Evolutionary conservation across 2,797 vertebrate genomes (phyloP).

Genomic region (Sylvia borin): DNA sequence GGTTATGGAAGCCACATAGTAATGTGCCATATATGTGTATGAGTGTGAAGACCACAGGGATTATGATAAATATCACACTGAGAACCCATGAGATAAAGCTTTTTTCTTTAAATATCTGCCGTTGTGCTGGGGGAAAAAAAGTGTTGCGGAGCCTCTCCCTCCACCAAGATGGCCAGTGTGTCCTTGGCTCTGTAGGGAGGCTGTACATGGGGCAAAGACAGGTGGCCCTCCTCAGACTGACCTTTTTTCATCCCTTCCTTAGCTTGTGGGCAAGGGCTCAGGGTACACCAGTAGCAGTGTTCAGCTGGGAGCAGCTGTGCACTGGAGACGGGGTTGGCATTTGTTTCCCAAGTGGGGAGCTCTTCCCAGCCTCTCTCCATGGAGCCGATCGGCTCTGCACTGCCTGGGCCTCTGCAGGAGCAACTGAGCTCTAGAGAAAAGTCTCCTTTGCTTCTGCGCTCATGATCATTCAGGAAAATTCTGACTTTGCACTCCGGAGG

Average conservation of each 20-base stretch:
- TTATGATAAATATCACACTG: not conserved
- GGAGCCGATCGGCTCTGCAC: not conserved
- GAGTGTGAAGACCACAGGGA: not conserved
- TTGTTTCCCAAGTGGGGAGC: not conserved
- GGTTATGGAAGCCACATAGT: not conserved
- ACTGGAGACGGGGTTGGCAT: not conserved
- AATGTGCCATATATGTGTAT: not conserved
- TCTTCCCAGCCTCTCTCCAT: not conserved
- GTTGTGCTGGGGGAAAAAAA: not conserved
- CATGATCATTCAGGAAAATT: not conserved
- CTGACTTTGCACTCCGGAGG: not conserved
- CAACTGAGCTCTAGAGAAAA: accelerated
- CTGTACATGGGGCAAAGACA: not conserved
- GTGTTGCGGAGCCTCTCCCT: not conserved
- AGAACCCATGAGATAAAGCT: not conserved
- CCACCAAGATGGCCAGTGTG: accelerated
- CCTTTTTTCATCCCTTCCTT: not conserved
- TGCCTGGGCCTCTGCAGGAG: not conserved
- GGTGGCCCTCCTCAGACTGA: accelerated
- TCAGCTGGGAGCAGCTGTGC: not conserved
- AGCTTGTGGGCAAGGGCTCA: not conserved
- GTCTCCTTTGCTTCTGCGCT: not conserved
- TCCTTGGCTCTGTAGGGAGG: not conserved
- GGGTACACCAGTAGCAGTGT: not conserved
- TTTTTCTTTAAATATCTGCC: not conserved